Evolutionary conservation across 2,888 invertebrate species (phyloP), one percentile per base, ranked within the genome.

Genomic region (Drosophila tripunctata): DNA sequence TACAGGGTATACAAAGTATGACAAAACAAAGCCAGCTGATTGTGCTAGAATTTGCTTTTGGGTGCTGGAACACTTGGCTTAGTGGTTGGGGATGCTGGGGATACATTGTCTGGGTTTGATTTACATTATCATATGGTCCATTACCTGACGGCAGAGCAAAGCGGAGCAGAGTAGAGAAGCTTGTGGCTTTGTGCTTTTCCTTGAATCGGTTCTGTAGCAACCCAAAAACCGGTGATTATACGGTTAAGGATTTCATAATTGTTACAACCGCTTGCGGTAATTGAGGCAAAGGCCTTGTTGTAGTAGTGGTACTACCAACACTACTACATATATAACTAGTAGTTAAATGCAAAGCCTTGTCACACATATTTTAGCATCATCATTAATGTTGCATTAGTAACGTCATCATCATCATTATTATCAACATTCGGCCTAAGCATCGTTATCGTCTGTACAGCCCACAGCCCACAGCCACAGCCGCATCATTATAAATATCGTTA

Each of bases 241-340:
- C 54, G 50, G 27, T 52, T 38, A 66, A 61, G 41, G 65, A 70
- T 75, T 60, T 54, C 43, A 60, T 73, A 73, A 73, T 73, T 73
- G 71, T 55, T 40, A 22, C 35, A 57, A 31, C 22, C 41, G 65
- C 48, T 61, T 40, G 57, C 45, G 63, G 22, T 63, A 51, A 74
- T 71, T 58, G 50, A 62, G 27, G 24, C 30, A 24, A 35, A 50
- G 31, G 51, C 35, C 33, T 17, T 19, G 44, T 31, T n/a, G n/a
- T n/a, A n/a, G n/a, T n/a, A n/a, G n/a, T n/a, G n/a, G n/a, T n/a
- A n/a, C n/a, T n/a, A n/a, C n/a, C n/a, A n/a, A n/a, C n/a, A n/a
- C n/a, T n/a, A n/a, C n/a, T n/a, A n/a, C n/a, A n/a, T n/a, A n/a
- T n/a, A 0, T n/a, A 6, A 21, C 19, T 14, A 8, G 12, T 15